Evolutionary conservation across 2,113 vertebrate species (phyloP).

Genomic region (Semnornis frantzii): DNA sequence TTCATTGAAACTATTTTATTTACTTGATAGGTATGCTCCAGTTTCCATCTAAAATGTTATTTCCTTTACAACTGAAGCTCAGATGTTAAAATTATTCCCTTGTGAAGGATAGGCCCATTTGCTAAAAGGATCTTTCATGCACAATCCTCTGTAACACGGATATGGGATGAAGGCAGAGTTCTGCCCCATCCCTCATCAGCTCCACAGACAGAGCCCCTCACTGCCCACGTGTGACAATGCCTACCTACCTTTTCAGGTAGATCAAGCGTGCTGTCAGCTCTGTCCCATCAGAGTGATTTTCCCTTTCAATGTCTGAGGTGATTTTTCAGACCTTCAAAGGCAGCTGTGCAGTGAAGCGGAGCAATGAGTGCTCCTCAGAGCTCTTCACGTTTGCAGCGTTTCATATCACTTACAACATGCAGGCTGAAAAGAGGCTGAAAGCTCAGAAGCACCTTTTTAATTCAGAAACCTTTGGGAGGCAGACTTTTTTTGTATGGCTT

Average conservation of each 20-base stretch:
- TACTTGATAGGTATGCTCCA: background rate
- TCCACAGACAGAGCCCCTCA: background rate
- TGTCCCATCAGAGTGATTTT: background rate
- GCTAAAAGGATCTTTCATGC: background rate
- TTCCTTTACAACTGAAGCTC: background rate
- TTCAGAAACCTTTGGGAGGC: background rate
- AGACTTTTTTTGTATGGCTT: background rate
- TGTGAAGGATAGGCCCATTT: background rate
- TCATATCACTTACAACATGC: background rate
- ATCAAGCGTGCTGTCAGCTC: background rate
- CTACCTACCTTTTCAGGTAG: background rate
- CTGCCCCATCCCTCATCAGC: background rate
- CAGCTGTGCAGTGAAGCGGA: background rate
- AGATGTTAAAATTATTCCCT: background rate
- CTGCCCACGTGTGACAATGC: accelerated
- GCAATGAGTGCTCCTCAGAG: background rate
- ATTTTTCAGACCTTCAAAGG: background rate
- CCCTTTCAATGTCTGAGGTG: background rate
- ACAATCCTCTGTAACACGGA: background rate
- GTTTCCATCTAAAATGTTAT: background rate
- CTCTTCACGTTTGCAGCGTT: background rate
- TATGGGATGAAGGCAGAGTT: background rate
- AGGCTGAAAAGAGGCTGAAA: background rate
- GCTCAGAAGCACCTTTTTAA: background rate
- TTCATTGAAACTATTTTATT: background rate